phyloP scores from a whole-genome alignment of 2,888 invertebrate species.

The Drosophila meridiana region DNA sequence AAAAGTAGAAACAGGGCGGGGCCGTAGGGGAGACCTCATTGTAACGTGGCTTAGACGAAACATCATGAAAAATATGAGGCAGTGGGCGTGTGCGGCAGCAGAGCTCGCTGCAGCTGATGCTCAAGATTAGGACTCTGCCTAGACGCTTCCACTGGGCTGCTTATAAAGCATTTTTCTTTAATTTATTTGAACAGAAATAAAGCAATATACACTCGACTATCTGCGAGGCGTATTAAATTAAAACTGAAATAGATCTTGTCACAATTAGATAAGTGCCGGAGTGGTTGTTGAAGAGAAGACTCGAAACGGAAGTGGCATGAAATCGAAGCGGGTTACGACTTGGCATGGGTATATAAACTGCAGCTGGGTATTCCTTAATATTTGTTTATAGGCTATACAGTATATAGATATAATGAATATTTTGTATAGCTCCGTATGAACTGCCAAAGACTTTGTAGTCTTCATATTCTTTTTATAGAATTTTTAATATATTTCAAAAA shows the following conservation, averaged over 20 bases:
- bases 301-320: slow-evolving; percentile 32
- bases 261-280: not conserved
- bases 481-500: not conserved
- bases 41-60: slow-evolving; percentile 60
- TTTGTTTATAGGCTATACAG: no score
- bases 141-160: slow-evolving; percentile 29
- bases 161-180: slow-evolving; percentile 34
- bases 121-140: slow-evolving; percentile 43
- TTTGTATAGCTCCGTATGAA: no score
- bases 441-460: not conserved
- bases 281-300: not conserved
- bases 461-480: not conserved
- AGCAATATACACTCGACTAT: slow-evolving; percentile 40
- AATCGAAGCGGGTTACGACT: not conserved
- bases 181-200: slow-evolving; percentile 50
- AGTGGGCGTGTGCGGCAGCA: slow-evolving; percentile 72
- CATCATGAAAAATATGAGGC: slow-evolving; percentile 57
- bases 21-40: slow-evolving; percentile 29
- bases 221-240: slow-evolving; percentile 42
- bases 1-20: not conserved
- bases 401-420: no score
- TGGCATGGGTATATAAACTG: not conserved
- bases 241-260: slow-evolving; percentile 50
- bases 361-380: no score
- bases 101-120: slow-evolving; percentile 26